Evolutionary conservation across 2,113 vertebrate species (phyloP).

Genomic region (Rhineura floridana): DNA sequence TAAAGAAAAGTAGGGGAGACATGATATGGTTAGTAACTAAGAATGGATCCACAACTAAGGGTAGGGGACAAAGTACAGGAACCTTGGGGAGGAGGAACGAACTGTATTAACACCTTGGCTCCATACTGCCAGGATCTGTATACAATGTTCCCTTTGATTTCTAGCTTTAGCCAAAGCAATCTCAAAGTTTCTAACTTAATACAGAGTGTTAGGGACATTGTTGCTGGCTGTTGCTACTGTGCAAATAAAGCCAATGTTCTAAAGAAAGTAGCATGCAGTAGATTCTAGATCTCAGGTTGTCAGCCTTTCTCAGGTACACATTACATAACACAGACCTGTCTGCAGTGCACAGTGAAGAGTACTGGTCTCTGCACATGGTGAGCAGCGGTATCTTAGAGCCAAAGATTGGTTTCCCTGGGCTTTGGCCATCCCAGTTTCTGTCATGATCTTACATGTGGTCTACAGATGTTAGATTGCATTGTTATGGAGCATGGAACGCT

Average conservation of each 20-base stretch:
- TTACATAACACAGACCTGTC: neutral
- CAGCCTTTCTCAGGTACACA: neutral
- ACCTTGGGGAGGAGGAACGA: too few species aligned
- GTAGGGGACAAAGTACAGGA: neutral
- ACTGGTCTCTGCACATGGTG: neutral
- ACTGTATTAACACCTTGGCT: neutral
- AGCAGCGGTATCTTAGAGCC: neutral
- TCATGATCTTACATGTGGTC: neutral
- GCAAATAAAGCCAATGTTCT: neutral
- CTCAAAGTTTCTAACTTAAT: neutral
- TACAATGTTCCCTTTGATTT: neutral
- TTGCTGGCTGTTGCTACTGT: neutral
- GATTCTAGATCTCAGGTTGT: neutral
- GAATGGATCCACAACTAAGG: neutral
- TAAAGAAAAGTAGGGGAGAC: neutral
- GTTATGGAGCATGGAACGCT: neutral
- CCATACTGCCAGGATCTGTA: neutral
- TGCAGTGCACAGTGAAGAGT: neutral
- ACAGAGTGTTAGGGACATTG: neutral
- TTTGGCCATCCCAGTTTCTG: neutral
- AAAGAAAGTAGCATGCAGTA: neutral
- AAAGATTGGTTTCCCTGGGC: neutral
- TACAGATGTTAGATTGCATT: conserved; percentile 1
- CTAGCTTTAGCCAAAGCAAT: neutral
- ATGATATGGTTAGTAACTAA: neutral